These are phyloP conservation scores for Amblyjoppa proteus DNA, from an alignment of 2,888 invertebrate genomes.

Conservation along the genomic window DNA sequence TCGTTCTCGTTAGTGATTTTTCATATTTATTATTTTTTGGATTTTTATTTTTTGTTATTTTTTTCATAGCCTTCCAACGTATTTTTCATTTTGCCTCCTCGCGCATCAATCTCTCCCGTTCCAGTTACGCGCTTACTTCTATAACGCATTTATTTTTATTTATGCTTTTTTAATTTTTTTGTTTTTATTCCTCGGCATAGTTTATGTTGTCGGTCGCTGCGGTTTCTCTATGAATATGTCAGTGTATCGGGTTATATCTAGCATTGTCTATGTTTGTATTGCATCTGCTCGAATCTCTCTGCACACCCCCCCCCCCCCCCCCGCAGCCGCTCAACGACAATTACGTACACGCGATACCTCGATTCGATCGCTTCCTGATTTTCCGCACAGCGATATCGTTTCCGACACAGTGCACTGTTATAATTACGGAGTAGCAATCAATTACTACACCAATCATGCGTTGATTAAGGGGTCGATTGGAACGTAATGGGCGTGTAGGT, in stretches of 20 bases:
- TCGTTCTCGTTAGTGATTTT: conserved; percentile 20
- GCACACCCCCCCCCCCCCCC: neutral
- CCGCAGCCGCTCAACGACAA: conserved; percentile 47
- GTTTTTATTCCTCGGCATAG: neutral
- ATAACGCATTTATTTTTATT: neutral
- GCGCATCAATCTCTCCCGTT: conserved; percentile 14
- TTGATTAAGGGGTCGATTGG: conserved; percentile 85
- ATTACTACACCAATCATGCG: conserved; percentile 85
- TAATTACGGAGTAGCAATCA: conserved; percentile 85
- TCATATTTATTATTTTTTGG: neutral
- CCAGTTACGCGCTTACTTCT: neutral
- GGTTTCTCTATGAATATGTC: conserved; percentile 17
- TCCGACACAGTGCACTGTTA: conserved; percentile 82
- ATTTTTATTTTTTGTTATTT: neutral
- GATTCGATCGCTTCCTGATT: conserved; percentile 72
- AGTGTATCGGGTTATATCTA: conserved; percentile 3
- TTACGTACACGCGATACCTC: conserved; percentile 69
- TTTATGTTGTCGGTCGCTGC: conserved; percentile 34
- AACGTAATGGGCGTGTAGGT: conserved; percentile 84
- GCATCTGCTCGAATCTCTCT: neutral
- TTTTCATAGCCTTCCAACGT: neutral
- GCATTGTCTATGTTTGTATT: conserved; percentile 20
- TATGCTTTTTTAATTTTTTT: neutral
- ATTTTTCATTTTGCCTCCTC: conserved; percentile 26
- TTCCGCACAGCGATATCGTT: conserved; percentile 77